These are phyloP conservation scores for Nasua narica DNA, from an alignment of 2,797 vertebrate genomes.

Conservation along the genomic window DNA sequence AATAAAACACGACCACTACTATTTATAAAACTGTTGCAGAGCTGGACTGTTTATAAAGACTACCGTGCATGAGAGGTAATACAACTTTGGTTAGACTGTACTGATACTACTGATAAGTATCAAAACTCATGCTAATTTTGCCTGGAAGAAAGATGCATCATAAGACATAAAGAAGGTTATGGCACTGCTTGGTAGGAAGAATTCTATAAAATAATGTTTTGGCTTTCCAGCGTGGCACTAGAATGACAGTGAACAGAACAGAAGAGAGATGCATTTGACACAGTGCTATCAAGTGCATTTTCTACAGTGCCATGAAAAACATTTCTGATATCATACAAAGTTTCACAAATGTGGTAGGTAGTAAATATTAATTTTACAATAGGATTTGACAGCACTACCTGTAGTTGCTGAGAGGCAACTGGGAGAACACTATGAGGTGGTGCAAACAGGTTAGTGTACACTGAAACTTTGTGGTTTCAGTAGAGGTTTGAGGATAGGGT, in stretches of 20 bases:
- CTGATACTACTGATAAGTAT: neutral
- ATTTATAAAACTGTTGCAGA: neutral
- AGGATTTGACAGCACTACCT: neutral
- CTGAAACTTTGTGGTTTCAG: neutral
- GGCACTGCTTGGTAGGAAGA: neutral
- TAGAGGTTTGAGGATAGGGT: neutral
- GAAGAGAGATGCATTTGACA: slow-evolving; percentile 42
- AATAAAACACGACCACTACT: neutral
- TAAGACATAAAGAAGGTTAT: slow-evolving; percentile 5
- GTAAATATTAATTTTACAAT: neutral
- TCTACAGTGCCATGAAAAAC: slow-evolving; percentile 35
- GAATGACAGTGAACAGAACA: slow-evolving; percentile 5
- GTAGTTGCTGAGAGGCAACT: neutral
- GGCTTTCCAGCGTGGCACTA: slow-evolving; percentile 2
- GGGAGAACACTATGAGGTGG: neutral
- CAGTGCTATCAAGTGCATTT: slow-evolving; percentile 52
- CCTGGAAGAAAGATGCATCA: neutral
- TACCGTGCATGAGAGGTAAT: neutral
- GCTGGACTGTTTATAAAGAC: slow-evolving; percentile 5
- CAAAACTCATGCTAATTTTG: slow-evolving; percentile 19
- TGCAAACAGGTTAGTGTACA: neutral
- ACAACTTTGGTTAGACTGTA: neutral
- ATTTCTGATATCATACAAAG: slow-evolving; percentile 34
- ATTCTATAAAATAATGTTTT: slow-evolving; percentile 50
- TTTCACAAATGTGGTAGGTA: neutral